Conservation (phyloP, 2,113 vertebrate species). For the Pteropus alecto region DNA sequence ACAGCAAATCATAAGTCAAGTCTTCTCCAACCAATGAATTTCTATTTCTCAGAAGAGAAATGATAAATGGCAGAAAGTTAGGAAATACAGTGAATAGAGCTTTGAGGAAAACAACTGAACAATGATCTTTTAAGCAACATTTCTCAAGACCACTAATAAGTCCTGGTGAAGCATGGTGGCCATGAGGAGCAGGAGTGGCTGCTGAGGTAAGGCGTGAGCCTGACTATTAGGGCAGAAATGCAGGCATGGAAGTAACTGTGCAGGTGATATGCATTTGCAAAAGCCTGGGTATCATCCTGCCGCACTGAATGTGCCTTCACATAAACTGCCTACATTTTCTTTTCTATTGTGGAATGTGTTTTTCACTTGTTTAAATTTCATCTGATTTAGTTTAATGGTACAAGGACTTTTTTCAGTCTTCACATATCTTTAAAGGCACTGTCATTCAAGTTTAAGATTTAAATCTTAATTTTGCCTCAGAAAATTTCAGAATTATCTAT, state of each 20-base stretch:
- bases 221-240: not conserved
- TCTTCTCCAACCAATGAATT: not conserved
- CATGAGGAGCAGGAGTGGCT: not conserved
- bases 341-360: not conserved
- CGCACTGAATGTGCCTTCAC: not conserved
- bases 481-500: not conserved
- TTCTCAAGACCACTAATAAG: not conserved
- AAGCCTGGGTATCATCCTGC: not conserved
- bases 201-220: not conserved
- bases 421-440: not conserved
- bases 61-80: not conserved
- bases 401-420: not conserved
- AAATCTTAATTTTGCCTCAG: not conserved
- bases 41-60: not conserved
- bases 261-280: not conserved
- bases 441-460: not conserved
- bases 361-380: not conserved
- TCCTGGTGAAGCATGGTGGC: not conserved
- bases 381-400: not conserved
- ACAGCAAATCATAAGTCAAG: not conserved
- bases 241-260: not conserved
- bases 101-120: not conserved
- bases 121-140: not conserved
- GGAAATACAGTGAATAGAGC: not conserved
- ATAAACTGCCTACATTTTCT: not conserved